Conservation (phyloP, 2,113 vertebrate species). For the Setophaga coronata region DNA sequence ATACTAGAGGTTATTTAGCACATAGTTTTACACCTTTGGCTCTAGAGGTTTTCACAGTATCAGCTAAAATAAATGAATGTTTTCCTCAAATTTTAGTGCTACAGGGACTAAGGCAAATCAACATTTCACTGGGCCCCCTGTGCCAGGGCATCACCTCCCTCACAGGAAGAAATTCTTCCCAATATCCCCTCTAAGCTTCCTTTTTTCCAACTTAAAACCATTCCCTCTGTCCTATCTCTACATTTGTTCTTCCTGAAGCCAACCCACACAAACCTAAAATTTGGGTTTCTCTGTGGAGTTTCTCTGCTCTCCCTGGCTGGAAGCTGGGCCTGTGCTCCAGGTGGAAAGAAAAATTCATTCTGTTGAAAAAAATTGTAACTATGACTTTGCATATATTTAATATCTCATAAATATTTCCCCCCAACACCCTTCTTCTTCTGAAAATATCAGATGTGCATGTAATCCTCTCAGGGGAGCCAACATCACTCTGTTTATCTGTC, state of each 20-base stretch:
- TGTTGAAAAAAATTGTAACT: not conserved
- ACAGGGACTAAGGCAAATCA: not conserved
- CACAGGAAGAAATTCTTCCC: not conserved
- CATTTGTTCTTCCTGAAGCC: not conserved
- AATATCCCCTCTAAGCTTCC: not conserved
- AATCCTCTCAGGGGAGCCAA: not conserved
- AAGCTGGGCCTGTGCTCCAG: not conserved
- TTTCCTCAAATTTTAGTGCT: not conserved
- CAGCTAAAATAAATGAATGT: not conserved
- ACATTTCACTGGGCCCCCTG: not conserved
- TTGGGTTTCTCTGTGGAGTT: not conserved
- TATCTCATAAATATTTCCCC: not conserved
- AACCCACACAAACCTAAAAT: not conserved
- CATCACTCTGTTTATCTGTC: slow-evolving; percentile 38
- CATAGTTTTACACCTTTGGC: not conserved
- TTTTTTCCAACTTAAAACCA: not conserved
- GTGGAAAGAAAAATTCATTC: not conserved
- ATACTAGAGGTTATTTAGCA: not conserved
- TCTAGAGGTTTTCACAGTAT: not conserved
- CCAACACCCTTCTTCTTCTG: not conserved
- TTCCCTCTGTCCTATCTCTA: not conserved
- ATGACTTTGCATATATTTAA: not conserved
- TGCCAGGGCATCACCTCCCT: not conserved
- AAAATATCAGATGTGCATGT: slow-evolving; percentile 25
- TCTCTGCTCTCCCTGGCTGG: not conserved